Evolutionary conservation across 2,113 vertebrate species (phyloP).

Genomic region (Elephas maximus): DNA sequence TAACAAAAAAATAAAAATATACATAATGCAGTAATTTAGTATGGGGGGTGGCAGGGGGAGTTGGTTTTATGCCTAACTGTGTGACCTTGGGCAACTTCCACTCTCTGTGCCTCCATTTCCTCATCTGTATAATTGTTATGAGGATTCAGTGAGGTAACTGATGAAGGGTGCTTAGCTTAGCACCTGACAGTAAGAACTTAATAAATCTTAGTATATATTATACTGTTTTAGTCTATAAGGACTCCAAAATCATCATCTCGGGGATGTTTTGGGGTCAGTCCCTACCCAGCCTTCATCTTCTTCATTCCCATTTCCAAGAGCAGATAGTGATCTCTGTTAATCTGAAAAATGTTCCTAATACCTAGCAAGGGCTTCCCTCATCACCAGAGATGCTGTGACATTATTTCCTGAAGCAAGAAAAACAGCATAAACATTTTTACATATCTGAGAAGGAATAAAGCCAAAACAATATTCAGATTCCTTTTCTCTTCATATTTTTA

Average conservation of each 20-base stretch:
- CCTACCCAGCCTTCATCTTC: conserved; percentile 16
- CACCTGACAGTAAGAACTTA: conserved; percentile 41
- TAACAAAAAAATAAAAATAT: not conserved
- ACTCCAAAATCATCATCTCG: conserved; percentile 9
- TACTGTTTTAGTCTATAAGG: conserved; percentile 21
- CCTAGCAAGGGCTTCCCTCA: conserved; percentile 8
- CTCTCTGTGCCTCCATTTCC: not conserved
- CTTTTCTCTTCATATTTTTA: not conserved
- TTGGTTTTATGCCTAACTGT: not conserved
- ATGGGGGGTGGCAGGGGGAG: not conserved
- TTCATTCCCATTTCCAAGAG: conserved; percentile 13
- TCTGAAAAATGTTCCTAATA: not conserved
- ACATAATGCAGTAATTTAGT: conserved; percentile 29
- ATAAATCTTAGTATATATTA: conserved; percentile 27
- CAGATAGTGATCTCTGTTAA: not conserved
- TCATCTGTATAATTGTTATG: conserved; percentile 3
- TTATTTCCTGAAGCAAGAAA: conserved; percentile 25
- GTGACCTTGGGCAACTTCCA: conserved; percentile 29
- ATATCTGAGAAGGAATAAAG: conserved; percentile 34
- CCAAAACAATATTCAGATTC: conserved; percentile 32
- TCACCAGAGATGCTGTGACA: not conserved
- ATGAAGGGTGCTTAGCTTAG: not conserved
- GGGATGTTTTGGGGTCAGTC: not conserved
- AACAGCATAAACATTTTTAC: conserved; percentile 24
- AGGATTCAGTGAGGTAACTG: conserved; percentile 4